Conservation (phyloP, 2,888 invertebrate species). For the Leucozona laternaria region DNA sequence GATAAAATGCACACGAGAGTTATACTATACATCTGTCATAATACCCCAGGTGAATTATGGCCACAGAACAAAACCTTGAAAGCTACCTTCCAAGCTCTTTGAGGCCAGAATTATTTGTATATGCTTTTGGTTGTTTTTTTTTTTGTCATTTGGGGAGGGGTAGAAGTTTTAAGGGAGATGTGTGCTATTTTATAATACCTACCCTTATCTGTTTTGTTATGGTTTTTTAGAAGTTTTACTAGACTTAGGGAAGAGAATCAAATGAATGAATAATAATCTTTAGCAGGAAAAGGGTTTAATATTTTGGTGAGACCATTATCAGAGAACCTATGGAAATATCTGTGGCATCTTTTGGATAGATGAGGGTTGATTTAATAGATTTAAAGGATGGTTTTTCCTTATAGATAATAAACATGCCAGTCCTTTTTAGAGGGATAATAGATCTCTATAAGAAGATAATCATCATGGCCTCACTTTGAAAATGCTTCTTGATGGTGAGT, state of each 20-base stretch:
- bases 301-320: conserved; percentile 7
- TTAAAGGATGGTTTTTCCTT: background rate
- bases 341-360: background rate
- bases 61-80: conserved; percentile 39
- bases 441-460: background rate
- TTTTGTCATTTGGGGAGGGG: background rate
- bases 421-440: background rate
- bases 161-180: background rate
- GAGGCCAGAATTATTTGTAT: background rate
- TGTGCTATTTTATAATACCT: background rate
- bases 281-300: conserved; percentile 15
- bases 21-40: conserved; percentile 52
- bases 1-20: conserved; percentile 62
- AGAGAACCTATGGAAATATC: background rate
- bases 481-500: background rate
- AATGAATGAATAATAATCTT: conserved; percentile 36
- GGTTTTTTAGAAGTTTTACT: background rate
- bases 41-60: conserved; percentile 57
- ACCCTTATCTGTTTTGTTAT: conserved; percentile 37
- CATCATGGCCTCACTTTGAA: background rate
- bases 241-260: background rate
- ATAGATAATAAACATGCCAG: background rate
- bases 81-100: background rate
- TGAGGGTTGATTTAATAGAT: conserved; percentile 1
- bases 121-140: background rate